Percentiles rank a stretch among this genome's conserved stretches.
These are phyloP conservation scores for Tapirus terrestris DNA, from an alignment of 2,113 vertebrate genomes.

Conservation along the genomic window DNA sequence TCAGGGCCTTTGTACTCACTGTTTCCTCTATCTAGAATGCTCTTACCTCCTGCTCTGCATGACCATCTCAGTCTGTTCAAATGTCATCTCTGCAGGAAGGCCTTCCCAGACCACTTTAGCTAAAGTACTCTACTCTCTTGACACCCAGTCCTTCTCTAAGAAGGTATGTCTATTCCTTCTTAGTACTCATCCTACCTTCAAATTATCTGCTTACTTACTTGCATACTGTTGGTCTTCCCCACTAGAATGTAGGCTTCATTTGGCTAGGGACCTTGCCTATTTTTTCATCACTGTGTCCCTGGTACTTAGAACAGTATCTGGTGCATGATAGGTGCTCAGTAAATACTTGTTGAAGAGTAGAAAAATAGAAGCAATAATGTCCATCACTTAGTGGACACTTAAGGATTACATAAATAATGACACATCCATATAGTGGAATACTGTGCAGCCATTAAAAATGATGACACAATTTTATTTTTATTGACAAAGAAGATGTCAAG, in stretches of 20 bases:
- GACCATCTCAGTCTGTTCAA: background rate
- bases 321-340: background rate
- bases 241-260: background rate
- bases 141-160: background rate
- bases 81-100: background rate
- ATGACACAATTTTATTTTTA: background rate
- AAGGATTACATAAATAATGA: background rate
- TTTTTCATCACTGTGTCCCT: background rate
- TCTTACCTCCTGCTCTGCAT: background rate
- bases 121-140: background rate
- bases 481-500: background rate
- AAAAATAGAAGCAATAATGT: background rate
- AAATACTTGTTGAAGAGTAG: slow-evolving; percentile 19
- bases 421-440: background rate
- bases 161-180: background rate
- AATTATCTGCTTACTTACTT: background rate
- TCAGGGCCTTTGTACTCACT: background rate
- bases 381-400: background rate
- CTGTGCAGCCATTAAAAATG: background rate
- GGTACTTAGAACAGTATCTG: background rate
- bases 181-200: background rate
- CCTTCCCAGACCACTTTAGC: background rate
- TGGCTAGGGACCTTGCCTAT: background rate
- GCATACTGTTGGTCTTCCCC: background rate
- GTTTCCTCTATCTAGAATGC: background rate